Evolutionary conservation across 2,797 vertebrate genomes (phyloP), one percentile per base, ranked within the genome.

Genomic region (Parambassis ranga): DNA sequence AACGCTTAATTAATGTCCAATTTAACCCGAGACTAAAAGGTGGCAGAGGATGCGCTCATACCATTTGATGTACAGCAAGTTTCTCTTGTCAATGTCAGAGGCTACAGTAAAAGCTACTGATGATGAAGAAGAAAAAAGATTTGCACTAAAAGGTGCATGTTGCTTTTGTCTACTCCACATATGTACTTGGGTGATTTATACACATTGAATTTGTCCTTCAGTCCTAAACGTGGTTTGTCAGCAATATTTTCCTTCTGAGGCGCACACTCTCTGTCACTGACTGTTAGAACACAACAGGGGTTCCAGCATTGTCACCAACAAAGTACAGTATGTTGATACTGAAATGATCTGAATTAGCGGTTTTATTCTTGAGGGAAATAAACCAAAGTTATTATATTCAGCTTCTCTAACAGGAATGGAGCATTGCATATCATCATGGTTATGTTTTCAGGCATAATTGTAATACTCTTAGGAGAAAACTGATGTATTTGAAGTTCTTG

Each of bases 1-100:
- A 77, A 76, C 55, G 63, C 68, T 77, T 83, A 84, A 88, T 92
- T 87, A 88, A 83, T 67, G 68, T 81, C 63, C 28, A 24, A 64
- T 68, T 83, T 69, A 66, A 78, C 77, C 77, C 7, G 5, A 59
- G 61, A 79, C 64, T n/a, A 68, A 75, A 66, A 79, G 82, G 78
- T 63, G 60, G 50, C 57, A 6, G 57, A 51, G 53, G 63, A 62
- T 60, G 43, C 44, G 68, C 52, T 71, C 59, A 13, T 23, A 32
- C 19, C 5, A 66, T 51, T 49, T 74, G 71, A 74, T 59, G 44
- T 35, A 26, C 53, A 33, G 53, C 6, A 5, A 11, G 18, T 18
- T 44, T 46, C 39, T 32, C 43, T 33, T 42, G 67, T 71, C 71
- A 22, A n/a, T n/a, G n/a, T n/a, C n/a, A n/a, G n/a, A n/a, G 43